phyloP scores from a whole-genome alignment of 2,888 invertebrate species.

The Cheilosia vernalis region DNA sequence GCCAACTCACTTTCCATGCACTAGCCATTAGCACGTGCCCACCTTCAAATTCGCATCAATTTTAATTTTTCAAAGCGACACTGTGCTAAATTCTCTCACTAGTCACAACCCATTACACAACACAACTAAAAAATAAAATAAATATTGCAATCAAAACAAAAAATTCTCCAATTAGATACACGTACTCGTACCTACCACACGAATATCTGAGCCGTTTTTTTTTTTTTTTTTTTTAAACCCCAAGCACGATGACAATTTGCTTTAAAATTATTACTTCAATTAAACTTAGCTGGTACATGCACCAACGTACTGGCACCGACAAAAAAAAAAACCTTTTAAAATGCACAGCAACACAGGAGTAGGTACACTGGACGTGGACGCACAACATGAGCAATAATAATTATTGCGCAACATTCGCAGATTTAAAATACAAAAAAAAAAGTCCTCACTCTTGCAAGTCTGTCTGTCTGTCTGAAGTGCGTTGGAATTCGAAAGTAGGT shows the following conservation, averaged over 20 bases:
- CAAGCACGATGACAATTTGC: constrained; percentile 63
- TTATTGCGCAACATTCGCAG: constrained; percentile 62
- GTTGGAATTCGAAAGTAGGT: constrained; percentile 50
- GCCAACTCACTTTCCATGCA: no score
- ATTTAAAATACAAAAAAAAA: constrained; percentile 24
- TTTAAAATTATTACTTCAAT: constrained; percentile 64
- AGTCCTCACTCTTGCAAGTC: constrained; percentile 17
- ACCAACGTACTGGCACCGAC: constrained; percentile 9
- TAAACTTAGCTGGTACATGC: constrained; percentile 17
- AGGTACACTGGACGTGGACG: constrained; percentile 29
- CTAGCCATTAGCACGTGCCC: background rate
- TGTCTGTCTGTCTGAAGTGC: constrained; percentile 9
- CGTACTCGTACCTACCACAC: background rate
- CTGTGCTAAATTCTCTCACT: constrained; percentile 27
- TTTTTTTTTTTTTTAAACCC: constrained; percentile 19
- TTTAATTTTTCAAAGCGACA: background rate
- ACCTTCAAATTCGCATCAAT: background rate
- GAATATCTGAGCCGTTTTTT: constrained; percentile 20
- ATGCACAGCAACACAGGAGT: constrained; percentile 52
- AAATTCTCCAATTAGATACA: background rate
- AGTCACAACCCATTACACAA: constrained; percentile 46
- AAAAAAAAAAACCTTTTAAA: constrained; percentile 50
- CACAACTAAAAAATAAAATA: background rate
- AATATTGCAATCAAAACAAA: constrained; percentile 8
- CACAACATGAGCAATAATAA: constrained; percentile 69